A percentile compares a stretch with the other conserved stretches of the same genome.
phyloP scores from a whole-genome alignment of 2,888 invertebrate genomes.

The Drosophila pseudotalamancana region DNA sequence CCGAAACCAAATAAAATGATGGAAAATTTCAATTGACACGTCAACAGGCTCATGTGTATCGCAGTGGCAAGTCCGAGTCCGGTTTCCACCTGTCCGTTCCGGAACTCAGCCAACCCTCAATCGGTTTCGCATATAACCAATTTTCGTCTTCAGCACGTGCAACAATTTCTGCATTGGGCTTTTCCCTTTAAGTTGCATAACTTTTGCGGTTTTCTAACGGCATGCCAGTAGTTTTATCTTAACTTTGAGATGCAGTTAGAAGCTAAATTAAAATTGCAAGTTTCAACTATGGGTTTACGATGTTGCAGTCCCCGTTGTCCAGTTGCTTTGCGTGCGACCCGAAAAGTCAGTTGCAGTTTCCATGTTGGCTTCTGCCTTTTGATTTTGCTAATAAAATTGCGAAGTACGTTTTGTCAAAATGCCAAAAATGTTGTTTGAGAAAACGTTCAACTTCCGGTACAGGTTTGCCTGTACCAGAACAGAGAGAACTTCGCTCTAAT shows the following conservation, averaged over 20 bases:
- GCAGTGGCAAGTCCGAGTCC: not conserved
- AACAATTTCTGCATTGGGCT: slow-evolving; percentile 36
- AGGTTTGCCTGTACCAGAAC: slow-evolving; percentile 29
- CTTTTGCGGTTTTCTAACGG: slow-evolving; percentile 46
- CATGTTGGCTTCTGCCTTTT: slow-evolving; percentile 21
- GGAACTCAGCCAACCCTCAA: no score
- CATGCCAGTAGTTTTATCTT: slow-evolving; percentile 15
- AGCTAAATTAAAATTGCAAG: slow-evolving; percentile 50
- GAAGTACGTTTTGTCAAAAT: slow-evolving; percentile 75
- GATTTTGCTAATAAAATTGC: slow-evolving; percentile 65
- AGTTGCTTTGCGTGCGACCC: slow-evolving; percentile 34
- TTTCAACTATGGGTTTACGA: slow-evolving; percentile 39
- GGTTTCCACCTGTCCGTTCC: not conserved
- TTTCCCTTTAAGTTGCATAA: slow-evolving; percentile 28
- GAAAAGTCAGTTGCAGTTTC: slow-evolving; percentile 21
- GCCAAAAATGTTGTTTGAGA: slow-evolving; percentile 68
- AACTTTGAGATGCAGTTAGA: slow-evolving; percentile 33
- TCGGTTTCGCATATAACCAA: not conserved
- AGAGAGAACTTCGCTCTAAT: slow-evolving; percentile 8
- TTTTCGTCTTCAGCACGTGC: slow-evolving; percentile 35
- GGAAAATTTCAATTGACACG: slow-evolving; percentile 14
- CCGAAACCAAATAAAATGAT: slow-evolving; percentile 25
- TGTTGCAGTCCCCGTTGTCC: slow-evolving; percentile 11
- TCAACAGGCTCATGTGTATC: slow-evolving; percentile 1
- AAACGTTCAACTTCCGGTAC: slow-evolving; percentile 68